Base-by-base conservation (phyloP, 2,888 invertebrate species). In the Bursaphelenchus okinawaensis region DNA sequence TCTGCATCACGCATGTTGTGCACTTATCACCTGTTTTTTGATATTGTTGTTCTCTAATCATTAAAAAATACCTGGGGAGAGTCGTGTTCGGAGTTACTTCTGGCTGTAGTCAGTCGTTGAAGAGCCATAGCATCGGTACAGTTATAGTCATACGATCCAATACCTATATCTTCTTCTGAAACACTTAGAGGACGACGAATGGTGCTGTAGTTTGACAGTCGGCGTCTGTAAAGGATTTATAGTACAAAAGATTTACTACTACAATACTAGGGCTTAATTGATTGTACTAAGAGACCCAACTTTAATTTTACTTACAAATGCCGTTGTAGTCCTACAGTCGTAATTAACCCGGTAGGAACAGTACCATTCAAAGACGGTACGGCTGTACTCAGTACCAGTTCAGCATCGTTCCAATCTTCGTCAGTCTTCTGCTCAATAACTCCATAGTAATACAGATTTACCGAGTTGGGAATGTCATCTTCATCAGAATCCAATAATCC, bases 331-430 rank as follows among this genome's bases (percentile, higher is more conserved):
- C 63, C 67, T 23, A 75, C 78, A 20, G 70, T 69, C 19, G 80
- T 60, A 1, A 78, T 78, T 12, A 79, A 76, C 0, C 85, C 74
- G 0, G 76, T 73, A 1, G 85, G 85, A 4, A 84, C 78, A n/a
- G 77, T 77, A 4, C 84, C 84, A 4, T 83, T 84, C 19, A 84
- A 70, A 55, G 82, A 82, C 16, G 85, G 85, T 52, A 76, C 75
- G 24, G 84, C 84, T 0, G 85, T 84, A 8, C 83, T 84, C 54
- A 85, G 75, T 28, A 78, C 79, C 51, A 85, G 68, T 52, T 84
- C 82, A 50, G 81, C 79, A 65, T 85, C 82, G 4, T 63, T 74
- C 85, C 85, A 85, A 68, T 84, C 83, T 57, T 85, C 85, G 6
- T 81, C 83, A 22, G 84, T 84, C 57, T 79, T 78, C 72, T 85